Conservation (phyloP, 2,113 vertebrate genomes). For the Mionectes macconnelli region DNA sequence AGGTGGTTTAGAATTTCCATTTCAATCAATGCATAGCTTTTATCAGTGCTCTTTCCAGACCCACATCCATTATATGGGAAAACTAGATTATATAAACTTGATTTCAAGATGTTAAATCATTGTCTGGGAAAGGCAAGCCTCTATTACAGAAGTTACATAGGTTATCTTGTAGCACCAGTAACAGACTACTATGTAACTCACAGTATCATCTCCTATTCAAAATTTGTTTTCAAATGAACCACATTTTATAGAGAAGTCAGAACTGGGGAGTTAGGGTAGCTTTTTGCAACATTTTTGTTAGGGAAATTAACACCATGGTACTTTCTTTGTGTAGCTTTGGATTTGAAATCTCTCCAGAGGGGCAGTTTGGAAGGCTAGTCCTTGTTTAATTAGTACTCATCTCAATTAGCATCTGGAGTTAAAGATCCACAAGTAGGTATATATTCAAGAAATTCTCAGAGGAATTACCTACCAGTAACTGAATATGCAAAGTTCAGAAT, state of each 20-base stretch:
- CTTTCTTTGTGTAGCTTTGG: not conserved
- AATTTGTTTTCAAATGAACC: not conserved
- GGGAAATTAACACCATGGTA: not conserved
- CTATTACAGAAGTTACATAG: not conserved
- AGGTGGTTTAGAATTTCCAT: conserved; percentile 41
- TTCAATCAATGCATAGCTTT: conserved; percentile 24
- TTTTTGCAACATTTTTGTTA: not conserved
- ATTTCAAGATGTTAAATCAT: conserved; percentile 37
- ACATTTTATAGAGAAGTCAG: not conserved
- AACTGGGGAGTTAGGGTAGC: not conserved
- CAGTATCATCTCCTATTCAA: not conserved
- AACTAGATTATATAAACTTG: conserved; percentile 21
- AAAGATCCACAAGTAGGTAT: conserved; percentile 6
- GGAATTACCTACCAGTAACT: conserved; percentile 11
- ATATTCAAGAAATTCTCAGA: conserved; percentile 26
- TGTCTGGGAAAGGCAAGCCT: not conserved
- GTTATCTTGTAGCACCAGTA: conserved; percentile 8
- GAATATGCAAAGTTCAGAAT: conserved; percentile 27
- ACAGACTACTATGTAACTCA: not conserved
- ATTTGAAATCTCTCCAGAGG: conserved; percentile 25
- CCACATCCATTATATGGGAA: conserved; percentile 11
- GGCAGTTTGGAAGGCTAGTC: not conserved
- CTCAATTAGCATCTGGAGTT: conserved; percentile 32
- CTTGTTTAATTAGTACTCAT: conserved; percentile 46
- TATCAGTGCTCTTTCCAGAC: conserved; percentile 2